Percentiles rank a stretch among this genome's conserved stretches.
These are phyloP conservation scores for Seriola quinqueradiata DNA, from an alignment of 2,113 vertebrate species.

Conservation along the genomic window DNA sequence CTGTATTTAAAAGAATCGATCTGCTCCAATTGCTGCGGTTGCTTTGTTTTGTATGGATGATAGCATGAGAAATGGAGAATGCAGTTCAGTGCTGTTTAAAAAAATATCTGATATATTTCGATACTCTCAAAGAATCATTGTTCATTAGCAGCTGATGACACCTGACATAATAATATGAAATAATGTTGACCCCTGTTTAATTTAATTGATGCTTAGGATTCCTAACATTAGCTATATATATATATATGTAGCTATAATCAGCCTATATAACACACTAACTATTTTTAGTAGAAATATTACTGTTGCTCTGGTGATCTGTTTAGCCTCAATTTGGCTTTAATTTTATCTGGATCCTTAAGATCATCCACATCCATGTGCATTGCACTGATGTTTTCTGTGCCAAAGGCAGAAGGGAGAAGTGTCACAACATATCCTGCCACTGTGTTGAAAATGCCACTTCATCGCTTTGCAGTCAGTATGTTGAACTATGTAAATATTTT, in stretches of 20 bases:
- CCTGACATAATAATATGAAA: conserved; percentile 7
- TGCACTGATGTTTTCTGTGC: conserved; percentile 2
- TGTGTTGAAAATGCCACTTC: conserved; percentile 35
- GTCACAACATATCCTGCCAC: conserved; percentile 19
- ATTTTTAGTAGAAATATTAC: background rate
- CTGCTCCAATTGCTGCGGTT: conserved; percentile 39
- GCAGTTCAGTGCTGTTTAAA: conserved; percentile 1
- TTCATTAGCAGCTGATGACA: conserved; percentile 32
- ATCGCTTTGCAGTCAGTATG: conserved; percentile 34
- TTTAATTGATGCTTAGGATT: background rate
- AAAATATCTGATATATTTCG: conserved; percentile 16
- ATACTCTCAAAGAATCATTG: conserved; percentile 4
- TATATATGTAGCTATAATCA: too few species aligned
- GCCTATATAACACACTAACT: background rate
- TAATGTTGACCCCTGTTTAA: too few species aligned
- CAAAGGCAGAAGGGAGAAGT: conserved; percentile 10
- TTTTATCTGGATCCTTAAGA: background rate
- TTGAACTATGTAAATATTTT: conserved; percentile 63
- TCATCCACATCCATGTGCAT: background rate
- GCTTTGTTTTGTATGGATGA: conserved; percentile 40
- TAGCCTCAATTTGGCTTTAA: background rate
- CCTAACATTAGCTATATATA: background rate
- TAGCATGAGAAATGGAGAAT: conserved; percentile 16
- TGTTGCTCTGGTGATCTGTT: background rate
- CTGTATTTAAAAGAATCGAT: conserved; percentile 71